Percentiles rank a stretch among this genome's conserved stretches.
phyloP scores from a whole-genome alignment of 1,140 invertebrate genomes.

The Drosophila bocqueti region DNA sequence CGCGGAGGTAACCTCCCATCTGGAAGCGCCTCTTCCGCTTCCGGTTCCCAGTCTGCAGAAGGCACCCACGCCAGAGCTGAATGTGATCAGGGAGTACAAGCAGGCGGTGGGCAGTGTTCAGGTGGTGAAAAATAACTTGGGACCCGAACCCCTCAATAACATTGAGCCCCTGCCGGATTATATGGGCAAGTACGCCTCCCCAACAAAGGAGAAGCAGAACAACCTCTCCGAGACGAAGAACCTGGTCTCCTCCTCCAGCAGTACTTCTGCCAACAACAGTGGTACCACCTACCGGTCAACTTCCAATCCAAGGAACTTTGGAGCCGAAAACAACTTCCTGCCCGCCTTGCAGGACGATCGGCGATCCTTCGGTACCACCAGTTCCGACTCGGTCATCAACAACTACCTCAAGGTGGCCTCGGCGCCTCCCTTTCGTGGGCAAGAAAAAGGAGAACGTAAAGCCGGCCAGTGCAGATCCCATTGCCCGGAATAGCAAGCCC shows the following conservation, averaged over 20 bases:
- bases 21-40: not conserved
- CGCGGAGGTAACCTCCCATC: constrained; percentile 12
- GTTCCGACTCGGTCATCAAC: constrained; percentile 72
- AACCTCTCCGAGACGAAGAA: constrained; percentile 74
- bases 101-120: constrained; percentile 52
- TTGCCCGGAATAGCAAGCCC: constrained; percentile 15
- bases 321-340: constrained; percentile 65
- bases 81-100: constrained; percentile 80
- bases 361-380: constrained; percentile 14
- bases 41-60: constrained; percentile 25
- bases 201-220: constrained; percentile 72
- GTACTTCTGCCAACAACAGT: constrained; percentile 1
- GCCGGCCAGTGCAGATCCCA: constrained; percentile 51
- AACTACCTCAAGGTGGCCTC: constrained; percentile 75
- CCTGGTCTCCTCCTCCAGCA: constrained; percentile 5
- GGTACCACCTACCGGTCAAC: constrained; percentile 8
- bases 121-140: constrained; percentile 34
- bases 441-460: constrained; percentile 82
- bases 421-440: constrained; percentile 56
- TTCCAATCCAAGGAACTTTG: constrained; percentile 56
- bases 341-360: constrained; percentile 58
- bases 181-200: constrained; percentile 64
- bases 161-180: constrained; percentile 67
- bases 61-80: constrained; percentile 54
- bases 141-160: constrained; percentile 53